Evolutionary conservation across 2,888 invertebrate genomes (phyloP), one percentile per base, ranked within the genome.

Genomic region (Pristionchus fissidentatus): DNA sequence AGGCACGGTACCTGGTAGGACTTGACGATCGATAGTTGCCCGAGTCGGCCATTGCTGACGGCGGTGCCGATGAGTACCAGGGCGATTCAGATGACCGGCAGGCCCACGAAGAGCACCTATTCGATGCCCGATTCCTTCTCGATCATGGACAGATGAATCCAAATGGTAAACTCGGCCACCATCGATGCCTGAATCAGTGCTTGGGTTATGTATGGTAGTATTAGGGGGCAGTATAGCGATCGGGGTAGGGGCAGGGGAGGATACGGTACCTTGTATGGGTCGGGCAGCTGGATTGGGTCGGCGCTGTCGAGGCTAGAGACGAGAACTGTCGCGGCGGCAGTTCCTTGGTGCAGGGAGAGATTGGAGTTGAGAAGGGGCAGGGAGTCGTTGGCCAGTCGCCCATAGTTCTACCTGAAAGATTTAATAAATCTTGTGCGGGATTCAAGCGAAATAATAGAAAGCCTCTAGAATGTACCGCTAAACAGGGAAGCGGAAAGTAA

Each of bases 281-380:
- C 66, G 38, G 70, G 70, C 41, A 70, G 70, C 41, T 8, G 41
- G 41, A 41, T 41, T 22, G 22, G 41, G 22, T 70, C 41, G n/a
- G 70, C 26, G 10, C 90, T 88, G n/a, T 41, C 70, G n/a, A 70
- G 22, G 43, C 38, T 19, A 1, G 70, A 5, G 41, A 41, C 70
- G 26, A 70, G 70, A 3, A 43, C 70, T 38, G 70, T 41, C 32
- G 70, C 70, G 70, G 70, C 70, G 41, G 43, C 43, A 26, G 70
- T 41, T 2, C 41, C 70, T 41, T 41, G 41, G 70, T 70, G 70
- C 70, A 26, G n/a, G 41, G 70, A 70, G 10, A 70, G 41, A 32
- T 70, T 70, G n/a, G 41, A 41, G 38, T 66, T 66, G 62, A 66
- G 8, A n/a, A n/a, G n/a, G n/a, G n/a, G n/a, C n/a, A n/a, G n/a